A percentile compares a stretch with the other conserved stretches of the same genome.
These are phyloP conservation scores for Girardia tigrina DNA, from an alignment of 2,888 invertebrate species.

Conservation along the genomic window DNA sequence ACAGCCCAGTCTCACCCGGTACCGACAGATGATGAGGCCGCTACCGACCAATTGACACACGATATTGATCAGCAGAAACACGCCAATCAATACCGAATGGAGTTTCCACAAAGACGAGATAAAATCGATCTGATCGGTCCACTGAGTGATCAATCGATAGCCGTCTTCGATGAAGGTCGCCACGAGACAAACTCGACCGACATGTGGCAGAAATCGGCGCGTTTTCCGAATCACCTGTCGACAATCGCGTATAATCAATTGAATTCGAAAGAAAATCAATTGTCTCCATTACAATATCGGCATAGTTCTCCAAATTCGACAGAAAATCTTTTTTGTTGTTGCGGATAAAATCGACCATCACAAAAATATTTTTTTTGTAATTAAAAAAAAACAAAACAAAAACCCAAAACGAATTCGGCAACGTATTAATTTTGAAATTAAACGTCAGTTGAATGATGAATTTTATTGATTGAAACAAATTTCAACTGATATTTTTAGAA, in stretches of 20 bases:
- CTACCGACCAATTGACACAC: conserved; percentile 89
- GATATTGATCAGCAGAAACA: conserved; percentile 87
- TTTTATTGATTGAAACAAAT: not conserved
- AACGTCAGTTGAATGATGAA: not conserved
- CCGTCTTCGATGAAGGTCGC: conserved; percentile 98
- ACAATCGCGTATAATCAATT: too few species aligned
- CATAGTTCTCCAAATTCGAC: not conserved
- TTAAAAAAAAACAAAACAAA: too few species aligned
- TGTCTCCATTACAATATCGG: not conserved
- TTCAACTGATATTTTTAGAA: too few species aligned
- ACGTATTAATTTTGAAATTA: not conserved
- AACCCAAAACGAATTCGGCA: too few species aligned
- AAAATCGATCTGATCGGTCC: conserved; percentile 88
- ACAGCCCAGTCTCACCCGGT: conserved; percentile 62
- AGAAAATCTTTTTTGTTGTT: not conserved
- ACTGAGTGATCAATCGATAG: conserved; percentile 95
- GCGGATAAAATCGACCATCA: not conserved
- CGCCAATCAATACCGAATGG: conserved; percentile 71
- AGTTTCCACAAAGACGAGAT: conserved; percentile 95
- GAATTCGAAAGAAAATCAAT: not conserved
- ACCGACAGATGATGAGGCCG: conserved; percentile 79
- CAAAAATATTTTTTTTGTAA: not conserved
- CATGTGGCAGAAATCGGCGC: conserved; percentile 61
- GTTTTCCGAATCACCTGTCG: conserved; percentile 32
- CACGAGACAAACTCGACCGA: conserved; percentile 85